These are phyloP conservation scores for Myotis myotis DNA, from an alignment of 2,797 vertebrate genomes.

Conservation along the genomic window DNA sequence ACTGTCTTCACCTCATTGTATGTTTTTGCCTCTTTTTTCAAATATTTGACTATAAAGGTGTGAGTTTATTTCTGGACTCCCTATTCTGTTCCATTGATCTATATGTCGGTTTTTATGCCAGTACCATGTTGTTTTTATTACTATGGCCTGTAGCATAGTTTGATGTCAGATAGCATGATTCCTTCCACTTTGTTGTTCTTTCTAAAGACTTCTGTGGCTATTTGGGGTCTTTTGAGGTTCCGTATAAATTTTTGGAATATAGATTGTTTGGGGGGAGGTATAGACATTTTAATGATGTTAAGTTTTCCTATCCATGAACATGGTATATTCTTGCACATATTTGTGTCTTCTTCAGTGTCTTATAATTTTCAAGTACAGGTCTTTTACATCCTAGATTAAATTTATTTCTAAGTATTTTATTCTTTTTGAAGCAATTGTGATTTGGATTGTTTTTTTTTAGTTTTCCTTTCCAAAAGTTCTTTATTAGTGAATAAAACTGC, in stretches of 20 bases:
- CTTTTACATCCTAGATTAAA: not conserved
- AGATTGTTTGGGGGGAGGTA: not conserved
- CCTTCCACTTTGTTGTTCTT: not conserved
- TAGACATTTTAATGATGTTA: not conserved
- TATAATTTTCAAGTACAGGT: not conserved
- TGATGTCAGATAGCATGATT: not conserved
- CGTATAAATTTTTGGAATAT: not conserved
- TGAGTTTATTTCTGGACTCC: no score
- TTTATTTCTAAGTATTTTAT: no score
- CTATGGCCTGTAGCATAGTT: not conserved
- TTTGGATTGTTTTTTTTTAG: no score
- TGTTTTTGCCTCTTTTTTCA: no score
- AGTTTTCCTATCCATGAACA: no score
- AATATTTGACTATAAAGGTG: no score
- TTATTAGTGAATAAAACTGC: no score
- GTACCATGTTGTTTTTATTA: no score
- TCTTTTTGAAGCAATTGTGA: no score
- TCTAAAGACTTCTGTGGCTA: not conserved
- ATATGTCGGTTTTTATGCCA: no score
- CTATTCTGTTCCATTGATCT: no score
- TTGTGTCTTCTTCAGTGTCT: not conserved
- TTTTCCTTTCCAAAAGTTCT: no score
- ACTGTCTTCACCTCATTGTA: not conserved
- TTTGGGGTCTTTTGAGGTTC: not conserved
- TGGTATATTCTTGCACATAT: not conserved